Evolutionary conservation across 2,113 vertebrate genomes (phyloP).

Genomic region (Coturnix japonica): DNA sequence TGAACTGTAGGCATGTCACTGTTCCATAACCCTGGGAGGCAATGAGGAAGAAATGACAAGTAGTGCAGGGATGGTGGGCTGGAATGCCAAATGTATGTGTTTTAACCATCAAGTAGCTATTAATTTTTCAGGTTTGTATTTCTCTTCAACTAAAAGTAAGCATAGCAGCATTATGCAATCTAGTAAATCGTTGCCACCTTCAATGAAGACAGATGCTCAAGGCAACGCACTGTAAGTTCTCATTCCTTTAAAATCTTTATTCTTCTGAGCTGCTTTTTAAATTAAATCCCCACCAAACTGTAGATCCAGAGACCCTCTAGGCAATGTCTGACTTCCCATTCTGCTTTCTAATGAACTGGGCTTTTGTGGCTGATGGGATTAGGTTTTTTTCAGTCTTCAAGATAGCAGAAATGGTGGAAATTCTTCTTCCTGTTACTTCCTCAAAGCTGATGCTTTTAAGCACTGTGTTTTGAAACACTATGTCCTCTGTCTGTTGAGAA

Average conservation of each 20-base stretch:
- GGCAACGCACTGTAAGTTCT: not conserved
- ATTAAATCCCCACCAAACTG: not conserved
- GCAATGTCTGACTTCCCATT: not conserved
- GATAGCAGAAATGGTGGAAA: slow-evolving; percentile 6
- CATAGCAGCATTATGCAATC: slow-evolving; percentile 35
- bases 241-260: not conserved
- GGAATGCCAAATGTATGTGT: not conserved
- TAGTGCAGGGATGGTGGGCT: not conserved
- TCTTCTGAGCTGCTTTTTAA: slow-evolving; percentile 16
- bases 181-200: slow-evolving; percentile 5
- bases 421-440: slow-evolving; percentile 29
- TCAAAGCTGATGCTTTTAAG: not conserved
- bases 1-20: not conserved
- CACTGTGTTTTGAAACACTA: slow-evolving; percentile 1
- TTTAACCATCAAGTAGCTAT: not conserved
- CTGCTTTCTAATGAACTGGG: not conserved
- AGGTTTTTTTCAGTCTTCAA: not conserved
- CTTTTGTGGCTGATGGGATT: not conserved
- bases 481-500: not conserved
- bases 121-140: not conserved
- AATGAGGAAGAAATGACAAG: not conserved
- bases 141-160: not conserved
- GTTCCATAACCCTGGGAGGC: not conserved
- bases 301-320: not conserved
- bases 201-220: not conserved